Conservation (phyloP, 2,113 vertebrate species). For the Rafetus swinhoei region DNA sequence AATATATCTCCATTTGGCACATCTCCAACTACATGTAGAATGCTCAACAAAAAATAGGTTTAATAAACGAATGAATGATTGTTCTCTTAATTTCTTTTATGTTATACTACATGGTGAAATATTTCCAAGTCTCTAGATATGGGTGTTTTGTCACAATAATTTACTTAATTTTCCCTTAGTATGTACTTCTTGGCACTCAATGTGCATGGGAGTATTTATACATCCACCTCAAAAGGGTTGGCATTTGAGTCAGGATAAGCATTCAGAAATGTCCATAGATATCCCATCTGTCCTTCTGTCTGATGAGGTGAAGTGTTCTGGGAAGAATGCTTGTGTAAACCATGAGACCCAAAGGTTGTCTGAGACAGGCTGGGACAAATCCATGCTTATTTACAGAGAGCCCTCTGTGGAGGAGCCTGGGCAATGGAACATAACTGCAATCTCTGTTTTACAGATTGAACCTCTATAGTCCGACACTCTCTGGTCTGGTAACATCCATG, state of each 20-base stretch:
- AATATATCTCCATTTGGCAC: background rate
- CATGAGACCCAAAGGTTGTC: background rate
- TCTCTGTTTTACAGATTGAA: background rate
- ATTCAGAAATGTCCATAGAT: background rate
- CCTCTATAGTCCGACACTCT: too few relatives aligned
- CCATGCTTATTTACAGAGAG: background rate
- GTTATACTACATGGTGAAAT: too few relatives aligned
- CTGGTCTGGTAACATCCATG: too few relatives aligned
- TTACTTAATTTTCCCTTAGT: background rate
- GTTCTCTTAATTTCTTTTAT: background rate
- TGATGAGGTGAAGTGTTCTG: background rate
- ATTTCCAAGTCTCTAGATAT: too few relatives aligned
- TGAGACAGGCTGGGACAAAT: background rate
- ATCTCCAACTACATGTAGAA: background rate
- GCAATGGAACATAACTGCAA: background rate
- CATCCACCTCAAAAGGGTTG: background rate
- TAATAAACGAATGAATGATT: background rate
- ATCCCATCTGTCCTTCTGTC: background rate
- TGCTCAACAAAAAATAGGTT: background rate
- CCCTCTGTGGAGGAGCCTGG: background rate
- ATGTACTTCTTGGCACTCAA: background rate
- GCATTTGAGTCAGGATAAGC: background rate
- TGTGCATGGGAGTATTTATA: background rate
- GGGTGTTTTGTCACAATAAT: background rate
- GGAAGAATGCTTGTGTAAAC: background rate